Evolutionary conservation across 1,140 invertebrate genomes (phyloP).

Genomic region (Atta cephalotes): DNA sequence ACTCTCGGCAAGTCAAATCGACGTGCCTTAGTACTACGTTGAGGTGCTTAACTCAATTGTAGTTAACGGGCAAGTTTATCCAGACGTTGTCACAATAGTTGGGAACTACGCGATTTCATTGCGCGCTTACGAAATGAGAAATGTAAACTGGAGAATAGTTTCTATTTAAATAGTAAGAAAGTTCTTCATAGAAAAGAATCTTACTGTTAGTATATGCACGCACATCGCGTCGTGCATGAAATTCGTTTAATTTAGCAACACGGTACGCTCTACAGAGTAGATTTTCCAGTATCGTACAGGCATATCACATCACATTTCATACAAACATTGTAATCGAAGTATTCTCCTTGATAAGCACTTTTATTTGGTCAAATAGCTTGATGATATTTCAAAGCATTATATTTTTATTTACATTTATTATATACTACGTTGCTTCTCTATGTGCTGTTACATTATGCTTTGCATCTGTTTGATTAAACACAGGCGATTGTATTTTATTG

Average conservation of each 20-base stretch:
- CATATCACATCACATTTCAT: neutral
- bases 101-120: constrained; percentile 52
- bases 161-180: constrained; percentile 6
- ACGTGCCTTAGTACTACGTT: constrained; percentile 49
- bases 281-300: neutral
- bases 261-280: neutral
- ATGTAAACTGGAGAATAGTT: constrained; percentile 25
- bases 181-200: neutral
- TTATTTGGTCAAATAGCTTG: constrained; percentile 4
- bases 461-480: constrained; percentile 46
- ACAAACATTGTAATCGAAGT: neutral
- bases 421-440: neutral
- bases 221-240: neutral
- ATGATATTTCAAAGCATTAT: constrained; percentile 33
- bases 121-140: constrained; percentile 31
- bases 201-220: too few species aligned
- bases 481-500: constrained; percentile 40
- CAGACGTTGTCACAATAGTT: constrained; percentile 47
- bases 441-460: constrained; percentile 24
- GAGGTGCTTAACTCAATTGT: constrained; percentile 63
- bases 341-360: constrained; percentile 18
- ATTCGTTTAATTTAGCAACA: constrained; percentile 15
- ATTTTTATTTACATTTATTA: neutral
- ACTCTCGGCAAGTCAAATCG: constrained; percentile 70
- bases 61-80: constrained; percentile 59